These are phyloP conservation scores for Octodon degus DNA, from an alignment of 2,113 vertebrate genomes.

Conservation along the genomic window DNA sequence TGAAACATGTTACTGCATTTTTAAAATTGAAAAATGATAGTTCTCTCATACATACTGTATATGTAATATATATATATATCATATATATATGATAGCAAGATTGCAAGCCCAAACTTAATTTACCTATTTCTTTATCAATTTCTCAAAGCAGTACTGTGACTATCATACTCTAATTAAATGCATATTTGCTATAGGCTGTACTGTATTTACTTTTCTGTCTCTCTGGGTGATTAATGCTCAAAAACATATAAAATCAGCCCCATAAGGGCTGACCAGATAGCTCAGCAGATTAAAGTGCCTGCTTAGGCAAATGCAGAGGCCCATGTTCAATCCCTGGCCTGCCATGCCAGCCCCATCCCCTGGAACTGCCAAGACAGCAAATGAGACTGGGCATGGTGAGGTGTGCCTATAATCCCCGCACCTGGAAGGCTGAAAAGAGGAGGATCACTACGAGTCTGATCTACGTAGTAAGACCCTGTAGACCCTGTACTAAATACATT, in stretches of 20 bases:
- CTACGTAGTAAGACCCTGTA: too few species aligned
- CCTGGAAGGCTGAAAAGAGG: too few species aligned
- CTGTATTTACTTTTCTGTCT: neutral
- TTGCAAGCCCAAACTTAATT: neutral
- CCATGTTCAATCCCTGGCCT: too few species aligned
- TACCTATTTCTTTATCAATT: neutral
- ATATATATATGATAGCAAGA: neutral
- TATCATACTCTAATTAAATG: conserved; percentile 30
- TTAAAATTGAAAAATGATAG: neutral
- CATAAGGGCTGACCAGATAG: too few species aligned
- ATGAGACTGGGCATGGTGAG: too few species aligned
- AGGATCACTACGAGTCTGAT: too few species aligned
- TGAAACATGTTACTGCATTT: neutral
- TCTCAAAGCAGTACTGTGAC: neutral
- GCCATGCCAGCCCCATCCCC: too few species aligned
- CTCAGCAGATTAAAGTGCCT: too few species aligned
- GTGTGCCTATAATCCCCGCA: too few species aligned
- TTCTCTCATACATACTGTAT: neutral
- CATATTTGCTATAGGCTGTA: neutral
- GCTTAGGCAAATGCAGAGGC: too few species aligned
- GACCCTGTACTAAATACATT: too few species aligned
- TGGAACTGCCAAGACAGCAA: too few species aligned
- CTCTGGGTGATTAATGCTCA: neutral
- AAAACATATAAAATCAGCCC: neutral
- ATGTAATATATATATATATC: neutral